Conservation (phyloP, 2,888 invertebrate genomes). For the Agrotis puta region DNA sequence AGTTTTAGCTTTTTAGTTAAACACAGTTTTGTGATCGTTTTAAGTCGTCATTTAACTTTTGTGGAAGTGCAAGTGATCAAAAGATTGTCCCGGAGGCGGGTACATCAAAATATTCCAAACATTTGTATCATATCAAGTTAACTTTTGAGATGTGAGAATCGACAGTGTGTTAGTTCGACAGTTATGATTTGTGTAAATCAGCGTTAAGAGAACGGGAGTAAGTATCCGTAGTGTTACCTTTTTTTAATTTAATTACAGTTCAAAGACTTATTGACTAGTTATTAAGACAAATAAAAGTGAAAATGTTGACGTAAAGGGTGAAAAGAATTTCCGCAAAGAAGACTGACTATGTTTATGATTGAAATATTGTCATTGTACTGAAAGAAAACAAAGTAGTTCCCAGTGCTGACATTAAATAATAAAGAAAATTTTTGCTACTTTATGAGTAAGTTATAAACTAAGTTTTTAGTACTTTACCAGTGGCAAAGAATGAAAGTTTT, state of each 20-base stretch:
- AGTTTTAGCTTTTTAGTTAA: neutral
- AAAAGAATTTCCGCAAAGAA: constrained; percentile 28
- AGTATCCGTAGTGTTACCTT: neutral
- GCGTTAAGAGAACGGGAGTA: neutral
- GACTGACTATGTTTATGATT: constrained; percentile 48
- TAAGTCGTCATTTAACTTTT: neutral
- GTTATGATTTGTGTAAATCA: neutral
- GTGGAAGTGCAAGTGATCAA: neutral
- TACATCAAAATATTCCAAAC: neutral
- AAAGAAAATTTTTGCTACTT: constrained; percentile 26
- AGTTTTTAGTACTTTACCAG: constrained; percentile 6
- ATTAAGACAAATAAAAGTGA: constrained; percentile 6
- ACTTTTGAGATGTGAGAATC: too few species aligned
- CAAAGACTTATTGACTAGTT: constrained; percentile 17
- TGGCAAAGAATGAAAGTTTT: constrained; percentile 13
- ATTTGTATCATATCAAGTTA: neutral
- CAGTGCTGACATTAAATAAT: constrained; percentile 33
- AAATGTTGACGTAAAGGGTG: constrained; percentile 1
- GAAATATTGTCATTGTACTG: constrained; percentile 23
- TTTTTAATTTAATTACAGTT: neutral
- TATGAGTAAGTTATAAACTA: constrained; percentile 21
- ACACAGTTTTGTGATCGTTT: neutral
- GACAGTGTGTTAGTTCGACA: neutral
- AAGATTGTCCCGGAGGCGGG: too few species aligned
- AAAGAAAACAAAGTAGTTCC: constrained; percentile 1